Evolutionary conservation across 2,888 invertebrate species (phyloP).

Genomic region (Cerastis rubricosa): DNA sequence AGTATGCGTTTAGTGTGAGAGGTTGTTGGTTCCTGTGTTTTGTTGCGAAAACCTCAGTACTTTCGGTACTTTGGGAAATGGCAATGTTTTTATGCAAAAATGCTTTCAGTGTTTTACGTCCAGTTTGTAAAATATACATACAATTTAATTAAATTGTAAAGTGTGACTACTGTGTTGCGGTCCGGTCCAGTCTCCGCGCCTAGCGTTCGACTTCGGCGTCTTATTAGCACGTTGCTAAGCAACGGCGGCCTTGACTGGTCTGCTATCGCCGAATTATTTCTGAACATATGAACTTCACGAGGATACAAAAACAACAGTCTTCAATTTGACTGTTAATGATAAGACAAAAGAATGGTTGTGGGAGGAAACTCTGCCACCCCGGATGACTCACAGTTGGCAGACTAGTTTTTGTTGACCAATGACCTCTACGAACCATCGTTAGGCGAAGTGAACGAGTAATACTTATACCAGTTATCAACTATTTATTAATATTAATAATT

Average conservation of each 20-base stretch:
- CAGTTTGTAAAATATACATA: background rate
- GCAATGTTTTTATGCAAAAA: background rate
- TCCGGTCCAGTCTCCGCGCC: background rate
- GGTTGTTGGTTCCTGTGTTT: background rate
- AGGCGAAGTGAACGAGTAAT: background rate
- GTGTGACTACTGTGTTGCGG: conserved; percentile 1
- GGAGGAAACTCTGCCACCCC: background rate
- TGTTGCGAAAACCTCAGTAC: background rate
- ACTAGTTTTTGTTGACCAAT: conserved; percentile 14
- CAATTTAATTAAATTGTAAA: conserved; percentile 2
- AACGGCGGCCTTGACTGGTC: conserved; percentile 36
- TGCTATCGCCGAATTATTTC: conserved; percentile 11
- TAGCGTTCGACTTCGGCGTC: conserved; percentile 1
- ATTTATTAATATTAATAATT: too few species aligned
- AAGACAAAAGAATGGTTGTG: conserved; percentile 6
- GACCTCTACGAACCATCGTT: background rate
- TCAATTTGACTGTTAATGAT: background rate
- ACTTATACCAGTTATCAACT: background rate
- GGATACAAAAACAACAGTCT: background rate
- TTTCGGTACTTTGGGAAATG: conserved; percentile 7
- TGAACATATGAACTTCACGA: conserved; percentile 11
- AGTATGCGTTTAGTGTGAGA: too few species aligned
- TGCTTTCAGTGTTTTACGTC: background rate
- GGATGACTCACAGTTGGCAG: conserved; percentile 10
- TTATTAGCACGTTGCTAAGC: conserved; percentile 39